phyloP scores from a whole-genome alignment of 2,888 invertebrate species.

The Dryomyza anilis region DNA sequence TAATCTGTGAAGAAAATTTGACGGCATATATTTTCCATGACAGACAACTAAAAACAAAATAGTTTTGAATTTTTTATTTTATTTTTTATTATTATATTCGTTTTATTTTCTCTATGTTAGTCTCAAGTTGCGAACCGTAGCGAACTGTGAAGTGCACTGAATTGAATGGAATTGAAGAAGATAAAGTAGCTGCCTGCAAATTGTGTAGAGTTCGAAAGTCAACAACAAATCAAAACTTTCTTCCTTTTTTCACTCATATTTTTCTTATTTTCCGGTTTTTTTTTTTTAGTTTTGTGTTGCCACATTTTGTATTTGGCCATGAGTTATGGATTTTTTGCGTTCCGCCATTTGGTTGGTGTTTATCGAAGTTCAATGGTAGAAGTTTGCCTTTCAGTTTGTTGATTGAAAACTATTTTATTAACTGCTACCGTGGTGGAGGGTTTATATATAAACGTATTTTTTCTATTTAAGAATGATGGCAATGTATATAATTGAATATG shows the following conservation, averaged over 20 bases:
- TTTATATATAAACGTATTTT: too few relatives aligned
- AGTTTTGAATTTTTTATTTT: neutral
- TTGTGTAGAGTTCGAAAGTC: conserved; percentile 11
- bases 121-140: neutral
- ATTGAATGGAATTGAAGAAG: conserved; percentile 15
- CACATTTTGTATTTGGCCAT: neutral
- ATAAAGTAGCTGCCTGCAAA: conserved; percentile 14
- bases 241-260: neutral
- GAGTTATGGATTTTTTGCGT: neutral
- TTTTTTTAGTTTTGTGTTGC: neutral
- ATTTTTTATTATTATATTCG: neutral
- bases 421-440: neutral
- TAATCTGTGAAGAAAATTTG: too few relatives aligned
- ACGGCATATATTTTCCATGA: too few relatives aligned
- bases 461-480: too few relatives aligned
- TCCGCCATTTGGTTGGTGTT: neutral
- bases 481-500: too few relatives aligned
- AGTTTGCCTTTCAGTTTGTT: too few relatives aligned
- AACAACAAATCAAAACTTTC: conserved; percentile 12
- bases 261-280: neutral
- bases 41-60: too few relatives aligned
- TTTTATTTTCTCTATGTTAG: neutral
- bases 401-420: neutral
- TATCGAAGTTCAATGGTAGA: neutral
- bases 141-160: conserved; percentile 12